Base-by-base conservation (phyloP, 1,140 invertebrate species). In the Ditylenchus dipsaci region DNA sequence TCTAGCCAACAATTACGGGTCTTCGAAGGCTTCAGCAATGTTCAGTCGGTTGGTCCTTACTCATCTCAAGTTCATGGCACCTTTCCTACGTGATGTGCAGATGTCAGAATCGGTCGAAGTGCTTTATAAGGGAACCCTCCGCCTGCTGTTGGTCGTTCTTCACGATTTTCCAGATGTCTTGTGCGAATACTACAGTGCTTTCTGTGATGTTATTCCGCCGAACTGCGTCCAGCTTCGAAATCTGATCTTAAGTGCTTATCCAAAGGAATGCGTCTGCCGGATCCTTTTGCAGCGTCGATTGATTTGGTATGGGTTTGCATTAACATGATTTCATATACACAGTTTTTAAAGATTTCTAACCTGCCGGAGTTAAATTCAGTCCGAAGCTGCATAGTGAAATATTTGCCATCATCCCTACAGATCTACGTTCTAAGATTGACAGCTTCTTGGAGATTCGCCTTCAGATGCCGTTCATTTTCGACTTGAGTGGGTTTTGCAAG, bases 141-240 rank as follows among this genome's bases (percentile, higher is more conserved):
- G 95, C 68, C 91, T 98, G 0, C 85, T 98, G n/a, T 84, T 98
- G 17, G 93, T 98, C 0, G 85, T 98, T 9, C 86, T 98, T 1
- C 95, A 98, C 80, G 96, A 99, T 84, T 98, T 98, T 84, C 96
- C 96, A 0, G 96, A 99, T 83, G 96, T 99, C 81, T 86, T 99
- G 23, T 97, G 93, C 82, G 95, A 98, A 80, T 97, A 97, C 83
- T 93, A 97, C 83, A 97, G 97, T 82, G 91, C 91, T 17, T 96
- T 98, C 85, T 97, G 95, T 84, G 95, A 98, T 85, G 92, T 93
- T 49, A 97, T 99, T 78, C 95, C 95, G 69, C 91, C 93, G 0
- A 97, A 98, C 83, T 98, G 95, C 82, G 94, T 97, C 76, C 94
- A 96, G 84, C 95, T 99, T 91, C 88, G 95, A 45, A 99, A 99